Evolutionary conservation across 92 coral and sea anemone genomes (phyloP).

Genomic region (Muricea muricata): DNA sequence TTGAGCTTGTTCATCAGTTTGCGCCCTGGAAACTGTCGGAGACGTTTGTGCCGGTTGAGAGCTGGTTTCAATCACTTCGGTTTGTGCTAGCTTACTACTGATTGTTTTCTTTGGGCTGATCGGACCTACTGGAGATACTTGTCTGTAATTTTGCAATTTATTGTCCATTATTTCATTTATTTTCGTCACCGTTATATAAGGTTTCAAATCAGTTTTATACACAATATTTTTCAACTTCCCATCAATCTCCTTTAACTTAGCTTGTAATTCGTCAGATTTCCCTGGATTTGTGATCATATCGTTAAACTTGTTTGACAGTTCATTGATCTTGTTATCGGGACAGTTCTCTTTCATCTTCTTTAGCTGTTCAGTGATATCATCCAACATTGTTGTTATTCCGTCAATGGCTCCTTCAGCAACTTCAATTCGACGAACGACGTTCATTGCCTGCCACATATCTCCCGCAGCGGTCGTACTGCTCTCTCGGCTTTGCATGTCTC

Average conservation of each 20-base stretch:
- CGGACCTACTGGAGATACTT: background rate
- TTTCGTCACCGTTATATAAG: constrained; percentile 26
- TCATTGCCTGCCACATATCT: constrained; percentile 84
- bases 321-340: background rate
- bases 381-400: constrained; percentile 83
- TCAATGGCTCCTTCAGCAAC: constrained; percentile 80
- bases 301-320: background rate
- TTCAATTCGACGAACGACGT: constrained; percentile 79
- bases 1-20: background rate
- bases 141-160: constrained; percentile 20
- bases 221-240: constrained; percentile 12
- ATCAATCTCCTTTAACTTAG: background rate
- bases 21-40: background rate
- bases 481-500: constrained; percentile 66
- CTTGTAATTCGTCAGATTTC: background rate
- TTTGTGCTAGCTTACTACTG: constrained; percentile 5
- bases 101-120: background rate
- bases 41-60: constrained; percentile 9
- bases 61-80: background rate
- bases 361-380: constrained; percentile 73
- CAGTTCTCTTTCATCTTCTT: constrained; percentile 56
- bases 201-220: constrained; percentile 3
- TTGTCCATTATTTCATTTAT: constrained; percentile 26
- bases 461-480: constrained; percentile 89
- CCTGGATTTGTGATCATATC: background rate